Base-by-base conservation (phyloP, 2,888 invertebrate species). In the Pristionchus japonicus region DNA sequence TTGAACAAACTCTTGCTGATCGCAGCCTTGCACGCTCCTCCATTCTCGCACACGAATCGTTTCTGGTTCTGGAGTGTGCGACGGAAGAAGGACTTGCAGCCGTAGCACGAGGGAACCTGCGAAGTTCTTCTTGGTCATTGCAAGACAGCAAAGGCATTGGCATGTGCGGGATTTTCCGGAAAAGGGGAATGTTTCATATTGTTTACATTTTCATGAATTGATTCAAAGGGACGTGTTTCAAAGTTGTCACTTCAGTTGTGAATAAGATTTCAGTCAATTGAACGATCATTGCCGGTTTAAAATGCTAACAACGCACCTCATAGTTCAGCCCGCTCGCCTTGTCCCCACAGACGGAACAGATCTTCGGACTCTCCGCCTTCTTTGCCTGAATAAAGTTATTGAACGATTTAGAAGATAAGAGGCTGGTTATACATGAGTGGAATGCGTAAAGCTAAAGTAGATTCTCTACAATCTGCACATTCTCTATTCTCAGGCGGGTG, bases 51-150 rank as follows among this genome's bases (percentile, higher is more conserved):
- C 13, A 27, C 40, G 77, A 77, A 43, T 77, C 43, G 23, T 13
- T 77, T 47, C 43, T 77, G n/a, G 11, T 27, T 40, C 77, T 77
- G 77, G 13, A 77, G 77, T 27, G 43, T 43, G n/a, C 77, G 77
- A 77, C 77, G 77, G 77, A 77, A 77, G 77, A 77, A 77, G 4
- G 77, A 77, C n/a, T 77, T 77, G 43, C 77, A 77, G 7, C 77
- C 77, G 43, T 77, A 77, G 77, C 77, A 77, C 11, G 77, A 77
- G 27, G 77, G 34, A 20, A 77, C 77, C 77, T 77, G 47, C 9
- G 31, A 64, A 4, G 27, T 13, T n/a, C n/a, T n/a, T n/a, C n/a
- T n/a, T 9, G 31, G 9, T 3, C 15, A 4, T 3, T 31, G n/a
- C 6, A 64, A 64, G 31, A 64, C 27, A 27, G 64, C 6, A n/a